Conservation (phyloP, 35 echinoderm and acorn worm species). For the Apostichopus parvimensis region DNA sequence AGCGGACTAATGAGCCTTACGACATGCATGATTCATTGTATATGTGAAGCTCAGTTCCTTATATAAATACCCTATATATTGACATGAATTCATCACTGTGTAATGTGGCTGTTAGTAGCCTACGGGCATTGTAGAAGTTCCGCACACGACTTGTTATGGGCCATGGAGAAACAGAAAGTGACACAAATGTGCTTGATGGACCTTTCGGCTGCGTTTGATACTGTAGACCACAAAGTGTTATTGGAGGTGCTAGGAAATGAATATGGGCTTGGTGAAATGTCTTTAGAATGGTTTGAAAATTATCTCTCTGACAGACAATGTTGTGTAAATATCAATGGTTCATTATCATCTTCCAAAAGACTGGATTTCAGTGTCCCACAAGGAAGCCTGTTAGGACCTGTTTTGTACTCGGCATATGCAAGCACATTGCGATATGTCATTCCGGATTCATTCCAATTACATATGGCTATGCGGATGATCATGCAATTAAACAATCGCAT, state of each 20-base stretch:
- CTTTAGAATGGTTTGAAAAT: not conserved
- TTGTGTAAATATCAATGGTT: no score
- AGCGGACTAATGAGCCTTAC: no score
- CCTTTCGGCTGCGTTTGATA: conserved; percentile 20
- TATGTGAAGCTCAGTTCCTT: no score
- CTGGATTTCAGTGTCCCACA: conserved; percentile 12
- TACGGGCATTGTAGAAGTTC: no score
- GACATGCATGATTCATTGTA: no score
- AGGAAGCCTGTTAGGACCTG: not conserved
- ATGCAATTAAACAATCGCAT: not conserved
- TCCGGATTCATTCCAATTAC: not conserved
- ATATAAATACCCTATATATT: no score
- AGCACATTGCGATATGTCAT: not conserved
- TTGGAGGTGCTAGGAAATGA: conserved; percentile 1
- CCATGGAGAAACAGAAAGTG: conserved; percentile 13
- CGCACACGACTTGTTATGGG: conserved; percentile 4
- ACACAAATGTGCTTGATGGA: conserved; percentile 22
- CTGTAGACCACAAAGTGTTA: conserved; percentile 31
- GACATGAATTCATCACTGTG: no score
- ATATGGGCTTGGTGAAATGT: not conserved
- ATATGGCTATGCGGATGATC: conserved; percentile 13
- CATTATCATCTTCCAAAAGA: not conserved
- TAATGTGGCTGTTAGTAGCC: no score
- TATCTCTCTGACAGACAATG: not conserved
- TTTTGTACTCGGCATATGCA: not conserved